These are phyloP conservation scores for Parazoanthus atlanticus DNA, from an alignment of 92 coral and sea anemone genomes.

Conservation along the genomic window DNA sequence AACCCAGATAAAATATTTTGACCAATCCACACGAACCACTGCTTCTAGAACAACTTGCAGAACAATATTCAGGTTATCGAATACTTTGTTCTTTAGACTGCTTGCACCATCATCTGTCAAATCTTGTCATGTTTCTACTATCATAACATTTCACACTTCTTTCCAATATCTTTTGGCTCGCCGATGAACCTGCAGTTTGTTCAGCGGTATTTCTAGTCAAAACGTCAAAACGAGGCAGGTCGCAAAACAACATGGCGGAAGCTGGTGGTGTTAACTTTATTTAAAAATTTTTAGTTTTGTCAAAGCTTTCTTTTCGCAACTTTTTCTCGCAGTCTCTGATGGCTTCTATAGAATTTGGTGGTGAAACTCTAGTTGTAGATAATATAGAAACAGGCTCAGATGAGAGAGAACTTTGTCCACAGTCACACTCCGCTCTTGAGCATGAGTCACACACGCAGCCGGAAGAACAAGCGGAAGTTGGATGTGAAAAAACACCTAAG, in stretches of 20 bases:
- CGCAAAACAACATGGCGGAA: constrained; percentile 26
- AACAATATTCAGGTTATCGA: background rate
- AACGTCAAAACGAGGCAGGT: constrained; percentile 29
- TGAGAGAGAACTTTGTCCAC: constrained; percentile 18
- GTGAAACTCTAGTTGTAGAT: background rate
- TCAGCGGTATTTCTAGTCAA: background rate
- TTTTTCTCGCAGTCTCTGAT: background rate
- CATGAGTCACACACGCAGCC: background rate
- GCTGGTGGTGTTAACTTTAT: background rate
- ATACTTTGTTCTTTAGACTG: background rate
- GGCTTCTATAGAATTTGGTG: constrained; percentile 10
- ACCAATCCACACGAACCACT: background rate
- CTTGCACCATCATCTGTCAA: background rate
- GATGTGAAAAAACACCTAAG: background rate
- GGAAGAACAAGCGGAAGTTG: constrained; percentile 12
- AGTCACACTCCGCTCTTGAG: constrained; percentile 2
- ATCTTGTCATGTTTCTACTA: background rate
- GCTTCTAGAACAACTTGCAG: background rate
- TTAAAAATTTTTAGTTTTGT: too few relatives aligned
- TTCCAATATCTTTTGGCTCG: background rate
- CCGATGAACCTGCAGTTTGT: background rate
- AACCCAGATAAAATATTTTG: too few relatives aligned
- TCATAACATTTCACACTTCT: too few relatives aligned
- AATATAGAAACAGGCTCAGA: constrained; percentile 19
- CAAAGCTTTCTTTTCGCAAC: background rate